Evolutionary conservation across 2,888 invertebrate genomes (phyloP), one percentile per base, ranked within the genome.

Genomic region (Chymomyza fuscimana): DNA sequence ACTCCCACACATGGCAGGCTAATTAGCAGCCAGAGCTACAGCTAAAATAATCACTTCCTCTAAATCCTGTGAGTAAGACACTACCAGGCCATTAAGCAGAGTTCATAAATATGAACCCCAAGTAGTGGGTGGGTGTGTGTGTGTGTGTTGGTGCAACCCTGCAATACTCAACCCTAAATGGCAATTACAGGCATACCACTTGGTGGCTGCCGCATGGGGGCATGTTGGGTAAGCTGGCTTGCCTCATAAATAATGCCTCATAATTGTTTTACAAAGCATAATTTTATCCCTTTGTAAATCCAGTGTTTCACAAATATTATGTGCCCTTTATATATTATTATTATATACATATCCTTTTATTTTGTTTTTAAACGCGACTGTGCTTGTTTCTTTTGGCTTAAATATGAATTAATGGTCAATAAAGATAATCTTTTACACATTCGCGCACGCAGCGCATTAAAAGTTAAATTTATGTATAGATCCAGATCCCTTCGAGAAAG

Each of bases 371-470:
- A 72, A 74, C 71, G 78, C 82, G 72, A 82, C 82, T 85, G 1
- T 60, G 16, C 32, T 29, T 80, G 82, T 79, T 87, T 72, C 79
- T 84, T 84, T 86, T 87, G 86, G 85, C 85, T 85, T 85, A 85
- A 85, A 85, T 87, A 85, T 87, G 86, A 87, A 86, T 86, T 89
- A 88, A 87, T 84, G 85, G 89, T 86, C 88, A 88, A 88, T 88
- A 89, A 88, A 88, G 88, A 89, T 88, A 87, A 88, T 88, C 88
- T 87, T 82, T 85, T 80, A 83, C 89, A 85, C 86, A 89, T 86
- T 87, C 88, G 88, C 84, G 81, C 85, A 83, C 82, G 86, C 81
- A 82, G 80, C 81, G 84, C 86, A 87, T 88, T 87, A 86, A 88
- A 84, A 88, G 80, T 85, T 80, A 72, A 88, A 88, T 88, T 89